Conservation (phyloP, 2,113 vertebrate genomes). For the Charina bottae region DNA sequence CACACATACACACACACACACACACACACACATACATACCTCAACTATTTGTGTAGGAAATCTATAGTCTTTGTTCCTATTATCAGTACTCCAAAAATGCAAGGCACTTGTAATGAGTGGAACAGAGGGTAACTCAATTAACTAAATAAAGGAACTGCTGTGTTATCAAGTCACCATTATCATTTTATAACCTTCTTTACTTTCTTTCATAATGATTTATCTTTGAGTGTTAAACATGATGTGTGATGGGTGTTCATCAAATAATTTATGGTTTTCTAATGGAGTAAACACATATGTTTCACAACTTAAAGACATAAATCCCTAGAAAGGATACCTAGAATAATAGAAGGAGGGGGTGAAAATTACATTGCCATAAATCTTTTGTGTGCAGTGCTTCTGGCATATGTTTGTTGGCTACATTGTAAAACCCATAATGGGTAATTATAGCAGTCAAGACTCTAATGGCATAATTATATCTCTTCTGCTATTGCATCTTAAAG, state of each 20-base stretch:
- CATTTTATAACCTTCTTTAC: background rate
- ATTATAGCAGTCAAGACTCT: background rate
- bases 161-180: constrained; percentile 1
- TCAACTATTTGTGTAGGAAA: background rate
- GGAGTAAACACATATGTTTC: constrained; percentile 14
- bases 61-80: background rate
- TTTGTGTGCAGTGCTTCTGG: background rate
- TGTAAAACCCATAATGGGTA: background rate
- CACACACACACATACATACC: no score
- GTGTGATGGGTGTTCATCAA: background rate
- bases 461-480: background rate
- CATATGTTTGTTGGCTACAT: constrained; percentile 4
- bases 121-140: background rate
- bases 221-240: background rate
- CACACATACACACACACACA: no score
- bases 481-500: background rate
- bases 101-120: background rate
- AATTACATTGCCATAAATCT: background rate
- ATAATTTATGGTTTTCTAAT: background rate
- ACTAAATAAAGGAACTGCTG: background rate
- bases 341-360: background rate
- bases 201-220: background rate
- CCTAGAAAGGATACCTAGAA: background rate
- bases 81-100: background rate
- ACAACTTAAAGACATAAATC: background rate